Conservation (phyloP, 2,113 vertebrate species). For the Bambusicola thoracicus region DNA sequence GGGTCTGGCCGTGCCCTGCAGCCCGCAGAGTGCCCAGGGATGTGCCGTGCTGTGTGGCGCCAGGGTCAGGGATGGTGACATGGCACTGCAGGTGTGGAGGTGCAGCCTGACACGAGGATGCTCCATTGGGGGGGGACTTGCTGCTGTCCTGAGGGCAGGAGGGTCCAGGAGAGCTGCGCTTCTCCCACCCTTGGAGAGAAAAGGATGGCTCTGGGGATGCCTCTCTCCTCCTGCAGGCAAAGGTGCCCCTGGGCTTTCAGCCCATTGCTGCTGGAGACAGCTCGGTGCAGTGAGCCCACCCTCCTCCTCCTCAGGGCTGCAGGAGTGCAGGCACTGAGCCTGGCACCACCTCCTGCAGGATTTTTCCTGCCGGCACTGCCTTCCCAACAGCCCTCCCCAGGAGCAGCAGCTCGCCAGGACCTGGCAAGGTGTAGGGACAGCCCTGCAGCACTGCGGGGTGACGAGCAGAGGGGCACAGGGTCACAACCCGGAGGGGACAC, state of each 20-base stretch:
- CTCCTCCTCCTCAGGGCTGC: conserved; percentile 26
- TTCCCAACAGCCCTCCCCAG: background rate
- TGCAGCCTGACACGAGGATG: background rate
- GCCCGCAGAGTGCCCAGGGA: background rate
- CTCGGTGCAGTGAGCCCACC: background rate
- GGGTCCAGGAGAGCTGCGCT: background rate
- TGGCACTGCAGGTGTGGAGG: background rate
- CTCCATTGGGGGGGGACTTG: background rate
- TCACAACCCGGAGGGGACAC: too few species aligned
- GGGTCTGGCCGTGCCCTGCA: background rate
- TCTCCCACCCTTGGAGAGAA: background rate
- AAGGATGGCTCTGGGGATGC: background rate
- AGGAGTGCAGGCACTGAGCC: background rate
- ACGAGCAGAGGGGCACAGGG: background rate
- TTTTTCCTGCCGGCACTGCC: background rate
- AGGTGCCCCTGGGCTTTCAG: background rate
- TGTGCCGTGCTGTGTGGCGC: too few species aligned
- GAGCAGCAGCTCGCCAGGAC: background rate
- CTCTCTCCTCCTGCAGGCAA: background rate
- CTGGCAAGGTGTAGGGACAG: accelerated
- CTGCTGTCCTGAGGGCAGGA: background rate
- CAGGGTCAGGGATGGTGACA: too few species aligned
- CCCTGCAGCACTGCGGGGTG: background rate
- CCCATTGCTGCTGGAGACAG: accelerated
- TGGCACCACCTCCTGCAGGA: background rate